A percentile compares a stretch with the other conserved stretches of the same genome.
phyloP scores from a whole-genome alignment of 2,888 invertebrate genomes.

The Drosophila testacea region DNA sequence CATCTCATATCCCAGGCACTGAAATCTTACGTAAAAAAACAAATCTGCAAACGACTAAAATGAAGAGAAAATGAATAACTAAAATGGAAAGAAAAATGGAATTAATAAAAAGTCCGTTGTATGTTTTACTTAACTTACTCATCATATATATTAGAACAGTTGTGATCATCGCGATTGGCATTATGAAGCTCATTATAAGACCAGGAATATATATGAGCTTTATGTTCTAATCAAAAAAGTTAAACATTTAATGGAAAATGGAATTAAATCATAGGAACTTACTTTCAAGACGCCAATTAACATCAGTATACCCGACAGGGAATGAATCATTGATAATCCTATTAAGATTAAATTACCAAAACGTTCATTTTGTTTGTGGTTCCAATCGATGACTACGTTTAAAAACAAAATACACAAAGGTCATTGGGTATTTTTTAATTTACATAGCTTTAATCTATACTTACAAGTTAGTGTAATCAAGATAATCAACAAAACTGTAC shows the following conservation, averaged over 20 bases:
- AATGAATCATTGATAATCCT: not conserved
- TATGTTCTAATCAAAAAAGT: constrained; percentile 1
- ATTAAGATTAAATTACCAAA: not conserved
- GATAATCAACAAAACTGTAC: not conserved
- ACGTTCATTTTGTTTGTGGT: not conserved
- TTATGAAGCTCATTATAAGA: constrained; percentile 12
- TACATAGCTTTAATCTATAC: not conserved
- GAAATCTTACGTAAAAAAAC: not conserved
- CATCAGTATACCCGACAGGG: constrained; percentile 14
- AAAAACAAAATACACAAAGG: not conserved
- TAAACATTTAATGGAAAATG: not conserved
- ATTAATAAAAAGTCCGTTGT: not conserved
- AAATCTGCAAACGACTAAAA: not conserved
- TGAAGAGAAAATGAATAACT: constrained; percentile 6
- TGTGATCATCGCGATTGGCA: constrained; percentile 2
- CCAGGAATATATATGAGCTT: constrained; percentile 15
- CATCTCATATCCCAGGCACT: not conserved
- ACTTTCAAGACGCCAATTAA: constrained; percentile 19
- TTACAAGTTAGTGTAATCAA: not conserved
- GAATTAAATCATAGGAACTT: not conserved
- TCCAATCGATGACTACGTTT: not conserved
- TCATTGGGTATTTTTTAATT: not conserved
- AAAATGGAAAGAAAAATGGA: not conserved
- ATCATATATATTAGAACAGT: constrained; percentile 1
- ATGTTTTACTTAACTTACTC: not conserved